Conservation (phyloP, 2,797 vertebrate genomes). For the Sebastes ruberrimus region DNA sequence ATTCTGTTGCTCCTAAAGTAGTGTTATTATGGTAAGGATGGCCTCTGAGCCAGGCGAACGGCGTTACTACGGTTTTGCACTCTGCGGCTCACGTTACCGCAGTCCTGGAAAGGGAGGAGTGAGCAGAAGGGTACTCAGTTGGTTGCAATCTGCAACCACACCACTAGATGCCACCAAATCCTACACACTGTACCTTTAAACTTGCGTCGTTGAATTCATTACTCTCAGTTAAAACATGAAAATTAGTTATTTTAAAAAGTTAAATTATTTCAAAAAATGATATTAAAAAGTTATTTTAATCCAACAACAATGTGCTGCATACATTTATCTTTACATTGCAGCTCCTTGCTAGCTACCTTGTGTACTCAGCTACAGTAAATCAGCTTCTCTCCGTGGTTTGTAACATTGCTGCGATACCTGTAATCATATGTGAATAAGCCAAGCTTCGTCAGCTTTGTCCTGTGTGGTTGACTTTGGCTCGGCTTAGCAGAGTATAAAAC, state of each 20-base stretch:
- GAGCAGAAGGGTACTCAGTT: accelerated
- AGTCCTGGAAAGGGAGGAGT: no score
- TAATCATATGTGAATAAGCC: neutral
- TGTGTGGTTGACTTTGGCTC: neutral
- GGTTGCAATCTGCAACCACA: no score
- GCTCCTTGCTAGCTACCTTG: neutral
- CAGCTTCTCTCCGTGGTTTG: neutral
- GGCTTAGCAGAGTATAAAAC: neutral
- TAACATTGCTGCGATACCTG: neutral
- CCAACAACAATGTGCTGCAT: neutral
- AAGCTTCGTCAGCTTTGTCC: neutral
- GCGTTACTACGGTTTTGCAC: no score
- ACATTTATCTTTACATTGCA: neutral
- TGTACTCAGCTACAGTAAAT: neutral
- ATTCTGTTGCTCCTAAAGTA: no score
- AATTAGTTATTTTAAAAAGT: neutral
- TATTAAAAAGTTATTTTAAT: neutral
- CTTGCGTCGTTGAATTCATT: neutral
- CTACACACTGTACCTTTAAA: neutral
- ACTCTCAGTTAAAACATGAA: neutral
- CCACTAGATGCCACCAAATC: no score
- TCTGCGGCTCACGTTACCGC: no score
- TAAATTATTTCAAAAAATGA: no score
- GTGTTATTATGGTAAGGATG: no score
- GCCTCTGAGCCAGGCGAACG: accelerated